These are phyloP conservation scores for Drepana falcataria DNA, from an alignment of 2,888 invertebrate genomes.

Conservation along the genomic window DNA sequence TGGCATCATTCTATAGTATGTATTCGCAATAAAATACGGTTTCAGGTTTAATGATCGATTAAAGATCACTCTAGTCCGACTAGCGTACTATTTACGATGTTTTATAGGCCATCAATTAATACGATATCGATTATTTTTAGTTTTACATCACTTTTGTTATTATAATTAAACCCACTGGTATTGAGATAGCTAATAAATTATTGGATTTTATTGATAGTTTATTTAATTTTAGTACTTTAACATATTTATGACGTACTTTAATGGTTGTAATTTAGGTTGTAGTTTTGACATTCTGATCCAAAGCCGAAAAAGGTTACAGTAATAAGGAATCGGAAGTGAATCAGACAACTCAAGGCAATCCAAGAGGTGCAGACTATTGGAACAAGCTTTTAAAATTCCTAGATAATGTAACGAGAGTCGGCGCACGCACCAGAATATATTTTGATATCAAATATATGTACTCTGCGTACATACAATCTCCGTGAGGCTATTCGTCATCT, in stretches of 20 bases:
- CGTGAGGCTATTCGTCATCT: conserved; percentile 69
- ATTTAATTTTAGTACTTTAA: no score
- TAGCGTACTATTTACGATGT: conserved; percentile 30
- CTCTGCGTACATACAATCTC: conserved; percentile 39
- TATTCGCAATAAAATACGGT: conserved; percentile 28
- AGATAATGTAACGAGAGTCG: conserved; percentile 60
- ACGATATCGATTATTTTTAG: conserved; percentile 29
- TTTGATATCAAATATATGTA: conserved; percentile 26
- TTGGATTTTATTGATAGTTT: neutral
- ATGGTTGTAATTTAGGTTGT: no score
- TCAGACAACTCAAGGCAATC: conserved; percentile 12
- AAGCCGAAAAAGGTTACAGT: neutral
- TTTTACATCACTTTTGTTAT: conserved; percentile 16
- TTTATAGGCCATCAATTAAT: conserved; percentile 47
- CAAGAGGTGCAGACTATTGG: conserved; percentile 32
- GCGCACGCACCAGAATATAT: conserved; percentile 41
- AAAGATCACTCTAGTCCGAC: conserved; percentile 39
- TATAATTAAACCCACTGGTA: neutral
- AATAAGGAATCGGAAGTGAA: conserved; percentile 8
- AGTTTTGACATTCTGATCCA: no score
- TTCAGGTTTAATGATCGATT: conserved; percentile 43
- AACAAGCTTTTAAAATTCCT: conserved; percentile 74
- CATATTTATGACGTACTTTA: no score
- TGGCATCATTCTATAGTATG: conserved; percentile 11
- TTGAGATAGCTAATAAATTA: neutral